Base-by-base conservation (phyloP, 2,888 invertebrate genomes). In the Melinopterus prodromus region DNA sequence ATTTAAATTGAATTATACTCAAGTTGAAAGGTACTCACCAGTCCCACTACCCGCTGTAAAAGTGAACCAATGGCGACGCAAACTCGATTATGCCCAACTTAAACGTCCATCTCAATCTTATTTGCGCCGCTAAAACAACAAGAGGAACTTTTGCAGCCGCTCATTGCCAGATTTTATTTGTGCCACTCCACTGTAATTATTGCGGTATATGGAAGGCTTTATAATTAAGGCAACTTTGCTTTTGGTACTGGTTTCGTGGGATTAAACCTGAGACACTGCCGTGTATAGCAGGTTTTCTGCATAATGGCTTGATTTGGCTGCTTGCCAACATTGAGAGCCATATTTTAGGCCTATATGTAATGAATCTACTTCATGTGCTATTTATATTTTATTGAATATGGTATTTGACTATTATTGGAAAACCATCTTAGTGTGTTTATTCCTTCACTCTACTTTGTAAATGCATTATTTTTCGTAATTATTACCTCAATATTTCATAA, bases 1-100 rank as follows among this genome's bases (percentile, higher is more conserved):
- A 89, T 89, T 89, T 88, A 89, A 89, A 89, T 89, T 87, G 88
- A 88, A 89, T 89, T 89, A 89, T 88, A 87, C 88, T 89, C 86
- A 84, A 88, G 86, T 87, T 87, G 87, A 88, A 87, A 87, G 87
- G 87, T 86, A 85, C 85, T 83, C 82, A 80, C 69, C 53, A 77
- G 78, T 78, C 82, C 83, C 79, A 79, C 81, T 75, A 69, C 77
- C 26, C 26, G 26, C 26, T 26, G 82, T 79, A 80, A 80, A 83
- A 82, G 80, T 81, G 82, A 83, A 79, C 83, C 84, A 82, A 84
- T 84, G 76, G 82, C 81, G 82, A 80, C 81, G 81, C 80, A 79
- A 83, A 84, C 82, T 80, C 78, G 82, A 81, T 83, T 83, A 84
- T 80, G 75, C 38, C 71, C 35, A 37, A 35, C 37, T 74, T 74